Evolutionary conservation across 2,888 invertebrate genomes (phyloP), one percentile per base, ranked within the genome.

Genomic region (Oligia strigilis): DNA sequence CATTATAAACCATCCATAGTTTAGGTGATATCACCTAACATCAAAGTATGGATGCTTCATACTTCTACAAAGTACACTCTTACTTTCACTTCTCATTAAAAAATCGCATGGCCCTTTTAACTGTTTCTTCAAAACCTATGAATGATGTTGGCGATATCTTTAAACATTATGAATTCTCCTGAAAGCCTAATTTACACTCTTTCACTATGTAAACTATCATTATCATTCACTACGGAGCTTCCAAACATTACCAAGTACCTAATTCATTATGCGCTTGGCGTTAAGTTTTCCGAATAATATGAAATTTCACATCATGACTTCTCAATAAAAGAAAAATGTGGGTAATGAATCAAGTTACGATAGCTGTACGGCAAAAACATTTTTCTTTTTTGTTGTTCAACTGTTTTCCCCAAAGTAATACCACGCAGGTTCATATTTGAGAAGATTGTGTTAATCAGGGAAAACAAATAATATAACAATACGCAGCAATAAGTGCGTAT

Each of bases 371-470:
- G 43, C 29, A 46, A 40, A 60, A 60, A 19, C 29, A 60, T n/a
- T 36, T 87, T 74, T 72, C 6, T 36, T 58, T 66, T 29, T 64
- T 46, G 4, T 66, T 80, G 71, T 65, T 83, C 55, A 14, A 70
- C 64, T 19, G 67, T 84, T 72, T 72, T 84, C 84, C 85, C 80
- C 43, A 84, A 72, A 72, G 84, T 40, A 84, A 71, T 76, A 76
- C 19, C 60, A 40, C 64, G 13, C 62, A 78, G 43, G 29, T 72
- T 69, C 13, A 55, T 72, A 72, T 67, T 65, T 60, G 67, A 58
- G 46, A 46, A 49, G 36, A 49, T 70, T 75, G n/a, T 62, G 13
- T 13, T 49, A 67, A 67, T 64, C 23, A 71, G 43, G 58, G 67
- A 77, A 86, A 87, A 84, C 60, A 64, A 70, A 86, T 43, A 72